Evolutionary conservation across 1,140 invertebrate species (phyloP).

Genomic region (Rhizoglyphus robini): DNA sequence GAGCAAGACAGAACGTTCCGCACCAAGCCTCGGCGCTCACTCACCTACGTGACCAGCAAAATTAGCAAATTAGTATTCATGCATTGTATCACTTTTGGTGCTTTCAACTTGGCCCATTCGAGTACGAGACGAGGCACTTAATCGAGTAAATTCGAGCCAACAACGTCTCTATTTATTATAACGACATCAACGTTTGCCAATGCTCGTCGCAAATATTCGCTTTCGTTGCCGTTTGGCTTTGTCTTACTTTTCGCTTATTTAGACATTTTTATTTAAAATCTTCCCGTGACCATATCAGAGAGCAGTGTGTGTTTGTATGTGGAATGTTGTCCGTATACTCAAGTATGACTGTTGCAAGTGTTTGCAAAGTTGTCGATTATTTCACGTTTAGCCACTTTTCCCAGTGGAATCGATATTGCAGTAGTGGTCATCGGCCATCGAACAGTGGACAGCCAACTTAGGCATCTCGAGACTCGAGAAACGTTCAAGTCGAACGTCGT

Average conservation of each 20-base stretch:
- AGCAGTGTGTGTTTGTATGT: background rate
- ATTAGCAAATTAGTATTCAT: slow-evolving; percentile 18
- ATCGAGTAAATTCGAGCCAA: slow-evolving; percentile 10
- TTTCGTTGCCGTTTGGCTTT: background rate
- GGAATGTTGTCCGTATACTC: background rate
- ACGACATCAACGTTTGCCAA: background rate
- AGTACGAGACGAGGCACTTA: slow-evolving; percentile 7
- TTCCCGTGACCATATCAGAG: background rate
- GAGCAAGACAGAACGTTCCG: no score
- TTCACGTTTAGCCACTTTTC: no score
- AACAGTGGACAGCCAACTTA: no score
- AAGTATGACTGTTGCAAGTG: no score
- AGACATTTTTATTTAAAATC: background rate
- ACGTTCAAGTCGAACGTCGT: no score
- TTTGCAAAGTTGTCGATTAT: background rate
- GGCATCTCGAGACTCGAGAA: no score
- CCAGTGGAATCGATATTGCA: no score
- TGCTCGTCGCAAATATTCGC: no score
- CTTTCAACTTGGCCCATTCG: background rate
- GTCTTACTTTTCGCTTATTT: background rate
- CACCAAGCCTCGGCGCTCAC: no score
- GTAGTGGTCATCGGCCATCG: no score
- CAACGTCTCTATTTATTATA: slow-evolving; percentile 8
- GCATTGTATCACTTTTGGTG: background rate
- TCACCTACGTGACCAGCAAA: slow-evolving; percentile 10